Conservation (phyloP, 2,888 invertebrate species). For the Diarsia mendica region DNA sequence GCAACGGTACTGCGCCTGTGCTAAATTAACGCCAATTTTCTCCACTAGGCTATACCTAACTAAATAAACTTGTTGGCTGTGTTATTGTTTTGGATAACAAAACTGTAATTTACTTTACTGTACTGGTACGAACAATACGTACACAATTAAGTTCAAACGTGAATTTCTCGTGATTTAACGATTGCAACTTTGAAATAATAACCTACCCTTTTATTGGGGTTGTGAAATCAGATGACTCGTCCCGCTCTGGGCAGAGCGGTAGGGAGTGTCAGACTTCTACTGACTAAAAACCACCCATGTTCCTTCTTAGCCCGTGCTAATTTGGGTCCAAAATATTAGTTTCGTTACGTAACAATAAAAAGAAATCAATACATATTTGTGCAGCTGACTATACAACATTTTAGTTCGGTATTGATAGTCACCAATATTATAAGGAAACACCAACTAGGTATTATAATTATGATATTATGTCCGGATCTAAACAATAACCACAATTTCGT, state of each 20-base stretch:
- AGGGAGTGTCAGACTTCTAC: no score
- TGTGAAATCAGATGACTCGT: no score
- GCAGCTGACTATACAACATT: neutral
- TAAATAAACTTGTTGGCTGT: slow-evolving; percentile 52
- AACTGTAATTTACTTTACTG: slow-evolving; percentile 28
- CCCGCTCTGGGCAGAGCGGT: no score
- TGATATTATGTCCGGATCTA: neutral
- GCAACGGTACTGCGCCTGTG: slow-evolving; percentile 84
- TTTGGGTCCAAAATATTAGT: no score
- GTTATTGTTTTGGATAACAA: slow-evolving; percentile 31
- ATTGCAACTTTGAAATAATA: no score
- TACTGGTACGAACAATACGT: neutral
- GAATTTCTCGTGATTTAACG: no score
- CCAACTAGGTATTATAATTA: neutral
- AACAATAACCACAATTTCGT: slow-evolving; percentile 29
- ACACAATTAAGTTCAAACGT: no score
- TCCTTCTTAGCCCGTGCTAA: no score
- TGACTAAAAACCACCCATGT: no score
- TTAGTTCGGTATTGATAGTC: neutral
- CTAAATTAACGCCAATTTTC: slow-evolving; percentile 79
- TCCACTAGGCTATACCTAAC: slow-evolving; percentile 53
- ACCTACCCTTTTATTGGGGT: no score
- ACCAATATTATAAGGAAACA: neutral
- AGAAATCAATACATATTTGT: no score
- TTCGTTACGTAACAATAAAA: no score